Evolutionary conservation across 2,888 invertebrate species (phyloP), one percentile per base, ranked within the genome.

Genomic region (Drosophila mimetica): DNA sequence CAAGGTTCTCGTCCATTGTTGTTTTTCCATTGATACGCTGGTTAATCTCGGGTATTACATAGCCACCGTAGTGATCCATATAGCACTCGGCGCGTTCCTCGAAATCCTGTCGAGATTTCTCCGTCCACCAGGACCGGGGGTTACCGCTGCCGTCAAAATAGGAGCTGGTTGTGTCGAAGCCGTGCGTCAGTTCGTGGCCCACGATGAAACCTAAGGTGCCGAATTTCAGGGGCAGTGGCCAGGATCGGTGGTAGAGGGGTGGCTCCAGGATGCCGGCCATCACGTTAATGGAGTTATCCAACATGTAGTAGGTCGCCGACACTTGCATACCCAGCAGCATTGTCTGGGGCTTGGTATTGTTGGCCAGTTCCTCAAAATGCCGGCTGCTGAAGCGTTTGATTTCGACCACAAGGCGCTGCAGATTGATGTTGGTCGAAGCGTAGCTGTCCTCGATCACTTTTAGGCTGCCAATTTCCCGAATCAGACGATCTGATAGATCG

Each of bases 211-310:
- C 30, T 11, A 30, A 30, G 30, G 30, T 30, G 30, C 30, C 30
- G 30, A 30, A 30, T 9, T 30, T 30, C 30, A 30, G 30, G 30
- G 30, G 11, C 0, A 30, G 30, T 13, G 30, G 30, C 30, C 30
- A 30, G 11, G 30, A 30, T 11, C 30, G 30, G 30, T 30, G 30
- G 47, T 89, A 91, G 0, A 79, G 76, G 0, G 91, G 91, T 0
- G 88, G 88, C 74, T 89, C 77, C 2, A 91, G 71, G 18, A 87
- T 61, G 4, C 91, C 91, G 0, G 90, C 90, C 89, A 89, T 82
- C 0, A 91, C 84, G 64, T 88, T 89, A 2, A 91, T 90, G 4
- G 89, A 89, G 52, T 91, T 91, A 16, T 90, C 91, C 2, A 89
- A 1, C 1, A 82, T 77, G 14, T 86, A 89, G 50, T 91, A 91